Base-by-base conservation (phyloP, 2,797 vertebrate genomes). In the Mustela erminea region DNA sequence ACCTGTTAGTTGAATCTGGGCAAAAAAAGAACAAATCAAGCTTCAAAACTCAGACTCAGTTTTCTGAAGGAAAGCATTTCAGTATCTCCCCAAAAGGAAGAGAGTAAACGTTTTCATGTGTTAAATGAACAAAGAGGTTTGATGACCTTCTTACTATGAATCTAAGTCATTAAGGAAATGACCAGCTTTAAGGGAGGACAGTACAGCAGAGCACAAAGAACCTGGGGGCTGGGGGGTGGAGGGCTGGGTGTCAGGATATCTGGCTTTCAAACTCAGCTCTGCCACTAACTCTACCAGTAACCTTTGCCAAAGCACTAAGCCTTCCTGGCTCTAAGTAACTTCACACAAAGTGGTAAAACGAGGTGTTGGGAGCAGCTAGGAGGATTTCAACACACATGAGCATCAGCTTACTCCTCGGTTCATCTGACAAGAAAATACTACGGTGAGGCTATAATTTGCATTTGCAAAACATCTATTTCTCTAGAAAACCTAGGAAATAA, bases 1-100 rank as follows among this genome's bases (percentile, higher is more conserved):
- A 25, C 27, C 81, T 80, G 18, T 64, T 83, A 75, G 41, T 1
- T 64, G 18, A 70, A 95, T 66, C 25, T 64, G 15, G 23, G 83
- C 62, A 75, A 93, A 95, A 54, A 68, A 82, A 89, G 89, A 95
- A 66, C 15, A 32, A 80, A 88, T 12, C 66, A 80, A 70, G 32
- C 78, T 78, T 89, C 70, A 66, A 97, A 95, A 92, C 8, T 88
- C 62, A 85, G 3, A 88, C 14, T 85, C 35, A 62, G 66, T 54
- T 96, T 54, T 87, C 62, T 81, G 56, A 95, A 93, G n/a, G 32
- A 77, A 95, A 95, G 6, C 91, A 54, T 74, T 95, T 72, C 11
- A 0, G 32, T 77, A 95, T 12, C 62, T n/a, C 4, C 80, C 43
- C 15, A n/a, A 72, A 87, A 87, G 58, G 54, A 66, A 92, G 81